Percentiles rank a stretch among this genome's conserved stretches.
Evolutionary conservation across 2,888 invertebrate genomes (phyloP).

Genomic region (Rhingia campestris): DNA sequence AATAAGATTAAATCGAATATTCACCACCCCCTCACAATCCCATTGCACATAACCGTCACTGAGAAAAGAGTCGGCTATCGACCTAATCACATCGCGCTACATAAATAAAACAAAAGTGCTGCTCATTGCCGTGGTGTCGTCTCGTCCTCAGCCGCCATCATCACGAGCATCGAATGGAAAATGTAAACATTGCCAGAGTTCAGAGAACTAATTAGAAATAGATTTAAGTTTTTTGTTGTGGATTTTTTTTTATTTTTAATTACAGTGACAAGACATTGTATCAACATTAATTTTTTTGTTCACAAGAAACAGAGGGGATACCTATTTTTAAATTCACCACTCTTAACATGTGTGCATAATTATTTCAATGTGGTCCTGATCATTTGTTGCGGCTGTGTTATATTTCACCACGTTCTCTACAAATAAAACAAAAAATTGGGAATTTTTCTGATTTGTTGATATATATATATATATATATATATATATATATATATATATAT

Average conservation of each 20-base stretch:
- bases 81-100: slow-evolving; percentile 49
- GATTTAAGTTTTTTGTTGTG: slow-evolving; percentile 21
- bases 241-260: slow-evolving; percentile 3
- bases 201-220: slow-evolving; percentile 58
- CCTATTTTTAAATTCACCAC: slow-evolving; percentile 35
- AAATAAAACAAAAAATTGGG: not conserved
- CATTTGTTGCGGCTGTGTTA: slow-evolving; percentile 4
- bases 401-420: slow-evolving; percentile 16
- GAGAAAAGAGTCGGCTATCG: slow-evolving; percentile 49
- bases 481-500: slow-evolving; percentile 17
- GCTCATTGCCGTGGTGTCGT: slow-evolving; percentile 18
- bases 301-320: slow-evolving; percentile 17
- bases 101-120: slow-evolving; percentile 40
- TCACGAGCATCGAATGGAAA: slow-evolving; percentile 45
- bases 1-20: slow-evolving; percentile 32
- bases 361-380: not conserved
- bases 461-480: not conserved
- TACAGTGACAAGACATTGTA: slow-evolving; percentile 14
- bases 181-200: slow-evolving; percentile 67
- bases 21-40: not conserved
- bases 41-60: slow-evolving; percentile 41
- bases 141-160: slow-evolving; percentile 9
- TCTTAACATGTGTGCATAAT: not conserved
- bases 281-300: not conserved
- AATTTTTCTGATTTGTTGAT: slow-evolving; percentile 10